phyloP scores from a whole-genome alignment of 1,140 invertebrate species.

The Procambarus virginalis region DNA sequence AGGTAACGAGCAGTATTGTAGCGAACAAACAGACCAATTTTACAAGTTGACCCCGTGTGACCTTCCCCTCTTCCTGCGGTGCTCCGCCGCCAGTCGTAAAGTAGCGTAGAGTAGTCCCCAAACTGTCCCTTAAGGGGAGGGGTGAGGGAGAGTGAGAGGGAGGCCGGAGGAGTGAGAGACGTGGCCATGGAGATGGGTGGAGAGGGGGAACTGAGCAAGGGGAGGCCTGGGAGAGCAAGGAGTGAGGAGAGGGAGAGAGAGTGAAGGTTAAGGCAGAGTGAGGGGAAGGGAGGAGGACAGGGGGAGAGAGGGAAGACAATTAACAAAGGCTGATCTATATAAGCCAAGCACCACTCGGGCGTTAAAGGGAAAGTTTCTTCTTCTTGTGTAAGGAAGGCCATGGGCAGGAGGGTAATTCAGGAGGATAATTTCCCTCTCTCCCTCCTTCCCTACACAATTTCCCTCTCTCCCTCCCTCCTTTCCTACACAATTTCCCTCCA shows the following conservation, averaged over 20 bases:
- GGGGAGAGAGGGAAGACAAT: background rate
- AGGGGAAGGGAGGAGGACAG: background rate
- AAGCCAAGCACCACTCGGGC: background rate
- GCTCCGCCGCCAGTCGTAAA: slow-evolving; percentile 27
- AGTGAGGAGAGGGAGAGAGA: background rate
- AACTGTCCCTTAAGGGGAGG: slow-evolving; percentile 46
- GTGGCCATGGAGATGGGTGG: background rate
- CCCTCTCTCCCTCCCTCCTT: no score
- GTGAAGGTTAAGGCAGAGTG: background rate
- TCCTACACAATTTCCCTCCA: no score
- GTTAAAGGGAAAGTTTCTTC: background rate
- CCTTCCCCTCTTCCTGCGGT: slow-evolving; percentile 4
- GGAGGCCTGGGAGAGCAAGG: background rate
- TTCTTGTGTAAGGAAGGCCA: background rate
- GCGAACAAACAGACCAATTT: slow-evolving; percentile 45
- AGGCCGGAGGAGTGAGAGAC: background rate
- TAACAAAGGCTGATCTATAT: slow-evolving; percentile 18
- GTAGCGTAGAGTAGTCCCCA: slow-evolving; percentile 16
- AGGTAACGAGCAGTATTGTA: slow-evolving; percentile 22
- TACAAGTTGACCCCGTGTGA: slow-evolving; percentile 37
- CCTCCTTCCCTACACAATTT: no score
- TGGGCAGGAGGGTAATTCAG: no score
- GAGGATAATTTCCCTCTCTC: no score
- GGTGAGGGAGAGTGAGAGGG: background rate
- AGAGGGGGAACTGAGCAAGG: background rate